Base-by-base conservation (phyloP, 2,888 invertebrate genomes). In the Acrobasis repandana region DNA sequence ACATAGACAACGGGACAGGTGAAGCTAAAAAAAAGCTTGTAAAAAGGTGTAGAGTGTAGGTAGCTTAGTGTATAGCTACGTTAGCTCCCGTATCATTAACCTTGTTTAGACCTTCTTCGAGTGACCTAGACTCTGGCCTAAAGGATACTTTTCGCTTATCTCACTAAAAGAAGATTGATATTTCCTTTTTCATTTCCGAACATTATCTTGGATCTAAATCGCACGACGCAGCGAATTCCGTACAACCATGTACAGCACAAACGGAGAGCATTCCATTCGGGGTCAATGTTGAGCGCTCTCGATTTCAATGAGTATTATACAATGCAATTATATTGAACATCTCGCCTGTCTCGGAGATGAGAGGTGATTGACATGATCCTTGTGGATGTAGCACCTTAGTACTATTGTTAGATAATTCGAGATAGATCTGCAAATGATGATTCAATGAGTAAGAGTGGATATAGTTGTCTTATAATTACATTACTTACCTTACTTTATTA, bases 251-350 rank as follows among this genome's bases (percentile, higher is more conserved):
- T 50, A 28, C 6, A 28, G 28, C 4, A 28, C 28, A 28, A n/a
- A 28, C 28, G 14, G n/a, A 2, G 14, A 6, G 16, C 15, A 52
- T 16, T 16, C 34, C 28, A n/a, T 28, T 50, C 50, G 50, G 16
- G 52, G 52, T 36, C 52, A 52, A 34, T 36, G 52, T 52, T 52
- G 15, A 34, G 20, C 14, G 50, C 36, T 52, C 52, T 52, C 11
- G 52, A 52, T 36, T 36, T 15, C 15, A 16, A 16, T 34, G 8
- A 52, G 10, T 52, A 11, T n/a, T 20, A 11, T n/a, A 50, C 50
- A 51, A 51, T 51, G 51, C 28, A 28, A 36, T 52, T 36, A 36
- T 52, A 36, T 9, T 36, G 52, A 34, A 52, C 52, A 15, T 15
- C 34, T 15, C 52, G n/a, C 16, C 4, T 15, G n/a, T 50, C 50